Base-by-base conservation (phyloP, 2,888 invertebrate genomes). In the Lamellibrachia columna region DNA sequence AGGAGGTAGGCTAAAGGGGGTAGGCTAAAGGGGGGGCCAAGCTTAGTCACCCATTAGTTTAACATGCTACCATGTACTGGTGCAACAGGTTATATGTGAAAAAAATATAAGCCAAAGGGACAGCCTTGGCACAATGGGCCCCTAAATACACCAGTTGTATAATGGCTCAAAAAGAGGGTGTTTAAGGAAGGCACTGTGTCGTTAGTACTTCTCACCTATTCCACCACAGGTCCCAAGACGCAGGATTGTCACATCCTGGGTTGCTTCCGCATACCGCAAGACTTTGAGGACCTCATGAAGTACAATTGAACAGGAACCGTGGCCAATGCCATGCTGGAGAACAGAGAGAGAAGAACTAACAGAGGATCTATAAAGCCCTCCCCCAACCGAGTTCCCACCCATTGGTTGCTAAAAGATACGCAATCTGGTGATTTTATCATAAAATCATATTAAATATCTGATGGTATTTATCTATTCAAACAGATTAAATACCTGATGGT, bases 221-320 rank as follows among this genome's bases (percentile, higher is more conserved):
- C 99, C 99, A n/a, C 99, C 99, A 95, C 99, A 98, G 0, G 99
- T 99, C 0, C 98, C 98, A 95, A 99, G 98, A 94, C 99, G 97
- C 97, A 99, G 98, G 97, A 99, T 99, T 93, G 98, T 97, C 0
- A 99, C 99, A 94, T 96, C 95, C 4, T 91, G 52, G 93, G 97
- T 98, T 94, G 98, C 98, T 96, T 97, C 98, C 90, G 99, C 99
- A 96, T 99, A 98, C 96, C 98, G 98, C 98, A 99, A 98, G 95
- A 99, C 97, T 97, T 99, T 99, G 96, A 99, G 98, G 94, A 99
- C 97, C 97, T 99, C 99, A 96, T 99, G 99, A 93, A 99, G 97
- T 92, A 99, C 97, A 95, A 99, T 99, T 92, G 98, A 98, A 93
- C 99, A 98, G 0, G 99, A 99, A 7, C 99, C 99, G 92, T 98